A percentile compares a stretch with the other conserved stretches of the same genome.
These are phyloP conservation scores for Lagodon rhomboides DNA, from an alignment of 2,797 vertebrate species.

Conservation along the genomic window DNA sequence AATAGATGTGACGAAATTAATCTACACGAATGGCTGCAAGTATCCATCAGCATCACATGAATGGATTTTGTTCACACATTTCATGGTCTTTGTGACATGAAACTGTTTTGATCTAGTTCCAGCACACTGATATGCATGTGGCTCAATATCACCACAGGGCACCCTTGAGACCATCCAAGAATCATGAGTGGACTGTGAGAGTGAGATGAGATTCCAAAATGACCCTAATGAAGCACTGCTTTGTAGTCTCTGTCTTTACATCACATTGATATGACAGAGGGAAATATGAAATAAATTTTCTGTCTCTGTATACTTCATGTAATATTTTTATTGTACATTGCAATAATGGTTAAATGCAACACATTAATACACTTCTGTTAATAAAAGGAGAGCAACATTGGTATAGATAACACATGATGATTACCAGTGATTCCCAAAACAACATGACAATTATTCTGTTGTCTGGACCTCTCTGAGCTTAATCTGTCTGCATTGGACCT, in stretches of 20 bases:
- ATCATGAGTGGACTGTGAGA: not conserved
- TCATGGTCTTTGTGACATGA: conserved; percentile 40
- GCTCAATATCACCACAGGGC: conserved; percentile 14
- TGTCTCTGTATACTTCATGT: not conserved
- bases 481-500: too few species aligned
- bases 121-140: conserved; percentile 42
- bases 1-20: conserved; percentile 73
- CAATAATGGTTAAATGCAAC: too few species aligned
- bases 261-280: not conserved
- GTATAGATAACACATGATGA: too few species aligned
- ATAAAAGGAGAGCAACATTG: not conserved
- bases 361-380: not conserved
- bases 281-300: not conserved
- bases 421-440: too few species aligned
- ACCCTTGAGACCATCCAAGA: conserved; percentile 19
- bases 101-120: conserved; percentile 43
- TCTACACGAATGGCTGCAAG: conserved; percentile 63
- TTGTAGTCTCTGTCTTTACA: not conserved
- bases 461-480: too few species aligned
- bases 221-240: not conserved
- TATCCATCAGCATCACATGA: conserved; percentile 51
- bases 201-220: not conserved
- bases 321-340: too few species aligned
- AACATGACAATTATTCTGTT: too few species aligned
- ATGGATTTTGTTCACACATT: conserved; percentile 52